phyloP scores from a whole-genome alignment of 2,888 invertebrate species.

The Hirtodrosophila alboralis region DNA sequence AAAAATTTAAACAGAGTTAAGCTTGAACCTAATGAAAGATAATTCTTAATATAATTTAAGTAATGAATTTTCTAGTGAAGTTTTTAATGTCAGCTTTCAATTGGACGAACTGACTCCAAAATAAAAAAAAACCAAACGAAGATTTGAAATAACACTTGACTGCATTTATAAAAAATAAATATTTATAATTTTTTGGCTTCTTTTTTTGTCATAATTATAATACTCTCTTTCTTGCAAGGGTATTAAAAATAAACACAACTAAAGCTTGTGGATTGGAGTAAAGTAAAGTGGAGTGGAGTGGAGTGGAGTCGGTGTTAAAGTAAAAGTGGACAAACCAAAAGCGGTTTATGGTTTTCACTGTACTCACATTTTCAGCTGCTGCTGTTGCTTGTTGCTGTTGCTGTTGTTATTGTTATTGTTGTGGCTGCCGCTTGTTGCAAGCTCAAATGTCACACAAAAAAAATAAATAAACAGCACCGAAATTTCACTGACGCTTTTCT shows the following conservation, averaged over 20 bases:
- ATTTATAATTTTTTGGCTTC: too few relatives aligned
- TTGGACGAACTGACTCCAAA: too few relatives aligned
- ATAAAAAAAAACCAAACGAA: too few relatives aligned
- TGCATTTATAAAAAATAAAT: background rate
- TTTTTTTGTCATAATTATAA: too few relatives aligned
- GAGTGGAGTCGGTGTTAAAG: slow-evolving; percentile 25
- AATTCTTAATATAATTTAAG: too few relatives aligned
- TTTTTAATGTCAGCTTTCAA: too few relatives aligned
- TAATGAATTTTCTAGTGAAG: too few relatives aligned
- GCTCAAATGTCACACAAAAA: slow-evolving; percentile 44
- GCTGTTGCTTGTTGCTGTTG: slow-evolving; percentile 12
- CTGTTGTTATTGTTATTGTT: slow-evolving; percentile 11
- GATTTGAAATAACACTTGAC: too few relatives aligned
- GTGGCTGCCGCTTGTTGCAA: slow-evolving; percentile 46
- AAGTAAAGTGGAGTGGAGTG: background rate
- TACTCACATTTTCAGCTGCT: slow-evolving; percentile 48
- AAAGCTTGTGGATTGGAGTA: slow-evolving; percentile 6
- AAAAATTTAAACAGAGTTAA: too few relatives aligned
- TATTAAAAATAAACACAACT: slow-evolving; percentile 4
- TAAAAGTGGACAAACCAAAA: slow-evolving; percentile 50
- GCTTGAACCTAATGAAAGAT: too few relatives aligned
- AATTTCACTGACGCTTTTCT: slow-evolving; percentile 40
- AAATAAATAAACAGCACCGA: slow-evolving; percentile 37
- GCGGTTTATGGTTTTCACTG: slow-evolving; percentile 34
- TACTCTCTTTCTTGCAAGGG: too few relatives aligned